Conservation (phyloP, 2,113 vertebrate genomes). For the Loxodonta africana region DNA sequence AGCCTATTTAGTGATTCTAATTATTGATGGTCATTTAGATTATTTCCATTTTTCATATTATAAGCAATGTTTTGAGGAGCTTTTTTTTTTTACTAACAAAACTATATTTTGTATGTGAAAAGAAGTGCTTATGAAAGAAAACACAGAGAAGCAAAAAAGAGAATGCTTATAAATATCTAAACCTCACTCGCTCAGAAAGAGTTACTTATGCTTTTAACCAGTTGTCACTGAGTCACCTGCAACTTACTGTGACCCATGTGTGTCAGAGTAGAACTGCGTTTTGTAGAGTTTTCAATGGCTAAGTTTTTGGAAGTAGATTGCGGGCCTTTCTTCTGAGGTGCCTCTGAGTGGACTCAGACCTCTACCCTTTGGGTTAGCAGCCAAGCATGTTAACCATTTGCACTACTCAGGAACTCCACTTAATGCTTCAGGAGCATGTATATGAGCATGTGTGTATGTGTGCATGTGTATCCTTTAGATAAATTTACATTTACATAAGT, state of each 20-base stretch:
- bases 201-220: not conserved
- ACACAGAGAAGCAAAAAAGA: not conserved
- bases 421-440: not conserved
- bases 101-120: not conserved
- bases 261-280: not conserved
- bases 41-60: constrained; percentile 31
- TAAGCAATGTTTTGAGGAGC: not conserved
- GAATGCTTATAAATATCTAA: not conserved
- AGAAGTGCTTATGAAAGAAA: constrained; percentile 33
- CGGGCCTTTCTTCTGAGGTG: no score
- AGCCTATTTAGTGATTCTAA: not conserved
- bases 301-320: no score
- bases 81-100: not conserved
- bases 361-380: no score
- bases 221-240: no score
- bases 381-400: no score
- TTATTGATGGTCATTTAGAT: not conserved
- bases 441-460: not conserved
- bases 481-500: not conserved
- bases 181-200: constrained; percentile 28
- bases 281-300: no score
- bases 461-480: not conserved
- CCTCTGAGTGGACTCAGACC: no score
- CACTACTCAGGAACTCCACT: no score
- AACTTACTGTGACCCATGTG: no score